Conservation (phyloP, 2,797 vertebrate genomes). For the Loris lydekkerianus region DNA sequence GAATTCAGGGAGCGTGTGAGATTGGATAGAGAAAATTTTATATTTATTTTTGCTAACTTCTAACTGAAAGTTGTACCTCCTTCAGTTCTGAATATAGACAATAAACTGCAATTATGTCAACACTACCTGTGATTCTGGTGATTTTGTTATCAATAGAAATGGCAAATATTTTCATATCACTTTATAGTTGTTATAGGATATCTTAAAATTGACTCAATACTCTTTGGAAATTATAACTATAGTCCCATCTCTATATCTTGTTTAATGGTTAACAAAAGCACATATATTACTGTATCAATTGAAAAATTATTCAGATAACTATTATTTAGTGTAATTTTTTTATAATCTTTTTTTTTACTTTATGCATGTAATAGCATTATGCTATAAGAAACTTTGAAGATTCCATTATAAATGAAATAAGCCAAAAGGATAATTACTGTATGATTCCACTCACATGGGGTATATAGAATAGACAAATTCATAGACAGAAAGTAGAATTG, state of each 20-base stretch:
- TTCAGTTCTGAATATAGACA: background rate
- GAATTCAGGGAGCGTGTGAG: background rate
- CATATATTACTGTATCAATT: background rate
- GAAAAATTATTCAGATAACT: background rate
- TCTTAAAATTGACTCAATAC: constrained; percentile 1
- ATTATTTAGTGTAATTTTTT: constrained; percentile 21
- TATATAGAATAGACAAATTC: background rate
- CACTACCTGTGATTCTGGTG: background rate
- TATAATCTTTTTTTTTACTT: background rate
- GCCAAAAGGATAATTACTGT: background rate
- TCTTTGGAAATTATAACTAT: background rate
- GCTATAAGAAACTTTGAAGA: background rate
- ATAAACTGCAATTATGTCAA: background rate
- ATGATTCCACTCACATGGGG: too few relatives aligned
- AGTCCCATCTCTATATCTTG: background rate
- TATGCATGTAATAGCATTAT: background rate
- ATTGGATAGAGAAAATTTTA: background rate
- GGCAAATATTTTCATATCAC: background rate
- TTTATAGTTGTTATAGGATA: background rate
- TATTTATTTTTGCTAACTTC: background rate
- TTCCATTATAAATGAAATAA: background rate
- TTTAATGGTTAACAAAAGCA: background rate
- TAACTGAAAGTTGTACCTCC: background rate
- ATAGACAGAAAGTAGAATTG: background rate
- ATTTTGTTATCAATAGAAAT: background rate